Conservation (phyloP, 2,888 invertebrate genomes). For the Epinotia nisella region DNA sequence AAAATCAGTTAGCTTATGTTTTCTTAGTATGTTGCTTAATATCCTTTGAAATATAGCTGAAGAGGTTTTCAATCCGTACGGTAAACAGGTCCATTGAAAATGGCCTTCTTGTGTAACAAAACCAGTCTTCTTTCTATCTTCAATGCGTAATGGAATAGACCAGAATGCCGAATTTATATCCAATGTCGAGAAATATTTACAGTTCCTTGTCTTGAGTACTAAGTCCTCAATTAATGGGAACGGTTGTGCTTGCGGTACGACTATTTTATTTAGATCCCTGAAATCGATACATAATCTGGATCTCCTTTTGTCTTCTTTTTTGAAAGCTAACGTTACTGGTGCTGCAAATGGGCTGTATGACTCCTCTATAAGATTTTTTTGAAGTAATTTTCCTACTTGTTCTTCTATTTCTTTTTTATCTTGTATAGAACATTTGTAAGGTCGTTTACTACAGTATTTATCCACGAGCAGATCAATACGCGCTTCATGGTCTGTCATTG, state of each 20-base stretch:
- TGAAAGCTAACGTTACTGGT: conserved; percentile 42
- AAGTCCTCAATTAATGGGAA: no score
- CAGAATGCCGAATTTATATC: conserved; percentile 60
- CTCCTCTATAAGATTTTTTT: conserved; percentile 37
- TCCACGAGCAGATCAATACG: conserved; percentile 43
- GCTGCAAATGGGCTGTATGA: conserved; percentile 43
- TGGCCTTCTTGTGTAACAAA: conserved; percentile 52
- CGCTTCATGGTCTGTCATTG: conserved; percentile 45
- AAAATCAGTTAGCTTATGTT: no score
- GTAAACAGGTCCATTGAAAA: conserved; percentile 58
- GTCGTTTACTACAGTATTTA: conserved; percentile 43
- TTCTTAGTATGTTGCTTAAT: conserved; percentile 51
- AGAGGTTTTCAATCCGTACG: conserved; percentile 61
- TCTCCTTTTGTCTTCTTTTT: no score
- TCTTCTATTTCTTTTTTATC: conserved; percentile 41
- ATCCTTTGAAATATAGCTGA: conserved; percentile 63
- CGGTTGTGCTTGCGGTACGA: no score
- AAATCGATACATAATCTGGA: no score
- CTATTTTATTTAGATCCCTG: no score
- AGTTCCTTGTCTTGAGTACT: no score
- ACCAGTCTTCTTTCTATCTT: conserved; percentile 54
- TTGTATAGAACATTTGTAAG: conserved; percentile 41
- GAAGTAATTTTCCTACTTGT: conserved; percentile 34
- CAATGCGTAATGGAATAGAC: conserved; percentile 54
- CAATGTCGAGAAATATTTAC: conserved; percentile 50